phyloP scores from a whole-genome alignment of 92 coral and sea anemone genomes.

The Epizoanthus scotinus region DNA sequence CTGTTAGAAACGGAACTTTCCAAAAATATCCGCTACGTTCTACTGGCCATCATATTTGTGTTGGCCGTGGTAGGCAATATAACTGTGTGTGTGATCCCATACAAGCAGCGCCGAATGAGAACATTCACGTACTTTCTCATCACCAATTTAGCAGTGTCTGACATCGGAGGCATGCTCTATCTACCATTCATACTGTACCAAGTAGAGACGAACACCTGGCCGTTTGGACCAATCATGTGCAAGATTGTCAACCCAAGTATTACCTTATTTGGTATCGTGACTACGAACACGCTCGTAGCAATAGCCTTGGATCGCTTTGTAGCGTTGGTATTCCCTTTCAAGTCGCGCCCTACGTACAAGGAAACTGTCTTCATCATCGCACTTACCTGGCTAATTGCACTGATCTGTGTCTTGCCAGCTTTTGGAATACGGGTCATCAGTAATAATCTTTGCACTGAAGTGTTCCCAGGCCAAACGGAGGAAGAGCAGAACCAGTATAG shows the following conservation, averaged over 20 bases:
- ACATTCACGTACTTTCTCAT: conserved; percentile 79
- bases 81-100: conserved; percentile 75
- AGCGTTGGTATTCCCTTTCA: conserved; percentile 77
- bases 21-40: conserved; percentile 58
- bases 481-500: conserved; percentile 46
- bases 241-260: conserved; percentile 81
- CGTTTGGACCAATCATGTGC: conserved; percentile 69
- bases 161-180: conserved; percentile 74
- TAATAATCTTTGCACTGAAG: conserved; percentile 40
- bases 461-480: conserved; percentile 63
- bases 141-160: conserved; percentile 85
- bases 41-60: conserved; percentile 54
- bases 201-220: conserved; percentile 52
- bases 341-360: conserved; percentile 53
- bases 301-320: conserved; percentile 81
- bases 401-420: conserved; percentile 75
- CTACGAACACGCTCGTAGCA: conserved; percentile 83
- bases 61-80: conserved; percentile 74
- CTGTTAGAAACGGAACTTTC: conserved; percentile 64
- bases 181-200: conserved; percentile 66
- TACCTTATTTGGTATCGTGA: conserved; percentile 73
- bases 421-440: conserved; percentile 59
- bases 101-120: conserved; percentile 75
- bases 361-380: conserved; percentile 60
- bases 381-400: conserved; percentile 73